Evolutionary conservation across 2,113 vertebrate genomes (phyloP).

Genomic region (Noctilio leporinus): DNA sequence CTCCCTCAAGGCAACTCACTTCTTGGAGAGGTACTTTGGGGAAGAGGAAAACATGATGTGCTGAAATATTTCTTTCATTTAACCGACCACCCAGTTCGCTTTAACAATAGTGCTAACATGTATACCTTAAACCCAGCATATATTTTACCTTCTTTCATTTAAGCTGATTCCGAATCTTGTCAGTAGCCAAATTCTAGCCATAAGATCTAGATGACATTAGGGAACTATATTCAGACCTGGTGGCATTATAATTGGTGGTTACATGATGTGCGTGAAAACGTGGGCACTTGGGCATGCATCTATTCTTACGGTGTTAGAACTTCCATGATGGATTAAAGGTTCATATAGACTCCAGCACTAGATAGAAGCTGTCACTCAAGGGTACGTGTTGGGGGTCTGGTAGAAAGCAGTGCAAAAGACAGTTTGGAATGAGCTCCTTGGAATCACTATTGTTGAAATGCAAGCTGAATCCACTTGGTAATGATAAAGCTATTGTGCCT

Average conservation of each 20-base stretch:
- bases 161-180: constrained; percentile 56
- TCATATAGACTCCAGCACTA: neutral
- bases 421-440: constrained; percentile 71
- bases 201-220: constrained; percentile 48
- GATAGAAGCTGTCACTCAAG: constrained; percentile 24
- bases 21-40: neutral
- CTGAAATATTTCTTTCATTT: constrained; percentile 31
- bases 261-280: neutral
- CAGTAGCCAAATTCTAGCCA: constrained; percentile 54
- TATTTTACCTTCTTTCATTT: constrained; percentile 42
- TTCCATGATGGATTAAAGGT: constrained; percentile 28
- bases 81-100: neutral
- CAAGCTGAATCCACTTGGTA: constrained; percentile 70
- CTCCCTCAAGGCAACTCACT: neutral
- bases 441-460: constrained; percentile 70
- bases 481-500: constrained; percentile 66
- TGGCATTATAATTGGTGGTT: constrained; percentile 71
- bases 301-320: neutral
- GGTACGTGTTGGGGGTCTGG: neutral
- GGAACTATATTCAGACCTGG: constrained; percentile 67
- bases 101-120: neutral
- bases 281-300: neutral
- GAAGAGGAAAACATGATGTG: neutral
- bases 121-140: neutral
- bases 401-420: constrained; percentile 51